Evolutionary conservation across 2,113 vertebrate species (phyloP), one percentile per base, ranked within the genome.

Genomic region (Aplodontia rufa): DNA sequence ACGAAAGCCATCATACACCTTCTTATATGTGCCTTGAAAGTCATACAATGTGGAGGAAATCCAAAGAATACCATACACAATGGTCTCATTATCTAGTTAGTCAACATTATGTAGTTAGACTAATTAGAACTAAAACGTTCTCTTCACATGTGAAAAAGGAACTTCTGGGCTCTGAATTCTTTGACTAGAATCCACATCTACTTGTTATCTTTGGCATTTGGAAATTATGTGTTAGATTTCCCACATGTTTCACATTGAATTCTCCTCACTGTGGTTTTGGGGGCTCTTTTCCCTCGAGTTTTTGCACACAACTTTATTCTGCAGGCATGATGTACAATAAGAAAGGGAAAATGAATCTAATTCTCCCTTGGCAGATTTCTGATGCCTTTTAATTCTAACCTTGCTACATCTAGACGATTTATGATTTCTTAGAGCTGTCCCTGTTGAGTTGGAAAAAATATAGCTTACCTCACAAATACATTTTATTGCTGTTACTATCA

Each of bases 361-460:
- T 91, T 96, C 94, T 96, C 64, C 22, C 60, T 71, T 93, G 93
- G 89, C 75, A 97, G 91, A 91, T 96, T 96, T 97, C 87, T 96
- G 95, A 97, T 95, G 95, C 79, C 86, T 97, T 97, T 97, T 97
- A 97, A 97, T 97, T 97, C 91, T 97, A 97, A 95, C 93, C 91
- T 94, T 96, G 86, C 93, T 97, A 95, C 47, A 97, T 60, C 55
- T 55, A 68, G 76, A 88, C 1, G 8, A 97, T 96, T 97, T 98
- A 97, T 97, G 95, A 93, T 90, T 97, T 96, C 93, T 94, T 96
- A 90, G 95, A 93, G 89, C 78, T 96, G 76, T 55, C 88, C 78
- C 95, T 92, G 85, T 86, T 97, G 92, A 55, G 90, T 30, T 96
- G 78, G 76, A 78, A 85, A 96, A 96, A 95, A 97, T 97, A 97